Percentiles rank a stretch among this genome's conserved stretches.
phyloP scores from a whole-genome alignment of 2,113 vertebrate genomes.

The rat (Rattus norvegicus) region DNA sequence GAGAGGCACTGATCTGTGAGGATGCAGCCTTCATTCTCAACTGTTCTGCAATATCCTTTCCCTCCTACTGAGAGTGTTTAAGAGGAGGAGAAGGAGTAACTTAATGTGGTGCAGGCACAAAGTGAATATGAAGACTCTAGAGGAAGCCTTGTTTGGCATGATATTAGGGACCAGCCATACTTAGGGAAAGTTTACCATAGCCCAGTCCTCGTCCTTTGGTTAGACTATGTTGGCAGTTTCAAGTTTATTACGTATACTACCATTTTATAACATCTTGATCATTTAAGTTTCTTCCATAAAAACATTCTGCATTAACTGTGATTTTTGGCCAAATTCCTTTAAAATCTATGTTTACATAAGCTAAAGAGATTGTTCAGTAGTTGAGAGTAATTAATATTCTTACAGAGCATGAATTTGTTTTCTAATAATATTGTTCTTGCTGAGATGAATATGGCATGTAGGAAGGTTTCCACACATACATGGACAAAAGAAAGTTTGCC shows the following conservation, averaged over 20 bases:
- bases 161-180: not conserved
- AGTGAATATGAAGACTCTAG: not conserved
- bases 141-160: not conserved
- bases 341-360: not conserved
- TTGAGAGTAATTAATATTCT: not conserved
- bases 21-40: not conserved
- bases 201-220: not conserved
- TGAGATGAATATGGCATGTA: not conserved
- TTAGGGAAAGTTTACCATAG: not conserved
- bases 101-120: not conserved
- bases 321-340: not conserved
- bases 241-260: not conserved
- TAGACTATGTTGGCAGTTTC: too few species aligned
- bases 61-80: not conserved
- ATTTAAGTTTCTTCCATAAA: too few species aligned
- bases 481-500: not conserved
- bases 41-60: not conserved
- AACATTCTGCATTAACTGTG: not conserved
- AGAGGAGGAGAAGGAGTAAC: not conserved
- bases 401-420: too few species aligned
- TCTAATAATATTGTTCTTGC: not conserved
- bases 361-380: too few species aligned
- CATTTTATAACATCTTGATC: too few species aligned
- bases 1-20: not conserved
- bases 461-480: not conserved